Evolutionary conservation across 2,888 invertebrate genomes (phyloP).

Genomic region (Synergus laeviventris): DNA sequence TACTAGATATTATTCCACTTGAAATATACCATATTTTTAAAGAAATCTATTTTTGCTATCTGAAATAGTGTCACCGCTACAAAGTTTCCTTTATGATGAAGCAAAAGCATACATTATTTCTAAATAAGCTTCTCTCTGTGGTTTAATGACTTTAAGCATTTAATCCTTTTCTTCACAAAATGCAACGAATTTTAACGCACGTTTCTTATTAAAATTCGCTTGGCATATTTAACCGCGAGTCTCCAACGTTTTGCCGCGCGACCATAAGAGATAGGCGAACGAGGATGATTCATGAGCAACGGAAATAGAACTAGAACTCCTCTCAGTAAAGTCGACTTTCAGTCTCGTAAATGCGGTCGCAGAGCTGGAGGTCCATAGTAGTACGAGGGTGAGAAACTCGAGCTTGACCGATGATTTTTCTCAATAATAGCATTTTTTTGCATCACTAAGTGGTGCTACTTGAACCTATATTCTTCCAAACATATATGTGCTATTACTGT

Average conservation of each 20-base stretch:
- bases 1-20: no score
- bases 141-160: not conserved
- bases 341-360: conserved; percentile 53
- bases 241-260: conserved; percentile 37
- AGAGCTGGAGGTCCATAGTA: conserved; percentile 44
- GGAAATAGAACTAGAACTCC: conserved; percentile 70
- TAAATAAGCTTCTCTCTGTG: not conserved
- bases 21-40: no score
- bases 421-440: not conserved
- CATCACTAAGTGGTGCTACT: not conserved
- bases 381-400: conserved; percentile 64
- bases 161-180: conserved; percentile 4
- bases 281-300: conserved; percentile 73
- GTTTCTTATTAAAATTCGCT: conserved; percentile 6
- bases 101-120: not conserved
- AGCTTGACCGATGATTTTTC: conserved; percentile 47
- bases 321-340: conserved; percentile 59
- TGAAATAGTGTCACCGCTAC: no score
- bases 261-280: conserved; percentile 65
- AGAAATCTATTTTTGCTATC: no score
- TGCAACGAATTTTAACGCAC: not conserved
- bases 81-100: no score
- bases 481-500: not conserved
- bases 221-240: conserved; percentile 29
- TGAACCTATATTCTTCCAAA: not conserved